Evolutionary conservation across 2,888 invertebrate genomes (phyloP).

Genomic region (Phyllotreta cruciferae): DNA sequence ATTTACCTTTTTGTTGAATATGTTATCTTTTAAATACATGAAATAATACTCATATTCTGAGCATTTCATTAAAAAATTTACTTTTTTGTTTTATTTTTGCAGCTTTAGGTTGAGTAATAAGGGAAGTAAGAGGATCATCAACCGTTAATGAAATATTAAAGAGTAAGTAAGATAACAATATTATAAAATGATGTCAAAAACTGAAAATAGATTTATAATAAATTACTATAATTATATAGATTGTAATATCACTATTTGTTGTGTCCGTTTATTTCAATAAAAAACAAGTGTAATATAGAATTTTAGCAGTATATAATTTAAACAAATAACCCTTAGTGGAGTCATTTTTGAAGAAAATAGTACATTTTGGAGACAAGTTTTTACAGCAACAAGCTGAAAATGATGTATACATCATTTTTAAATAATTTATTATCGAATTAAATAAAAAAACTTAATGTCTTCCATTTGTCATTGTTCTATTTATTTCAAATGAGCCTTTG

Average conservation of each 20-base stretch:
- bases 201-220: slow-evolving; percentile 48
- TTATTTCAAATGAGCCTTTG: too few relatives aligned
- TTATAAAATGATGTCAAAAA: slow-evolving; percentile 45
- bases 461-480: too few relatives aligned
- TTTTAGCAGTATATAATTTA: slow-evolving; percentile 51
- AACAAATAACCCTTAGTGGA: slow-evolving; percentile 23
- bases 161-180: slow-evolving; percentile 37
- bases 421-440: too few relatives aligned
- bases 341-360: slow-evolving; percentile 1
- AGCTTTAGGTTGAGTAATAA: slow-evolving; percentile 58
- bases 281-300: slow-evolving; percentile 56
- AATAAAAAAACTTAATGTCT: too few relatives aligned
- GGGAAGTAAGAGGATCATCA: slow-evolving; percentile 31
- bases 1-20: slow-evolving; percentile 10
- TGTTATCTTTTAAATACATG: slow-evolving; percentile 9
- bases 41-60: slow-evolving; percentile 7
- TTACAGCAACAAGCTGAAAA: too few relatives aligned
- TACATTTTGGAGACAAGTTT: too few relatives aligned
- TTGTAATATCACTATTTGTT: slow-evolving; percentile 58
- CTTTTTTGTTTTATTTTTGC: slow-evolving; percentile 49
- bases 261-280: slow-evolving; percentile 55
- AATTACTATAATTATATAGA: slow-evolving; percentile 55
- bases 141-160: slow-evolving; percentile 31
- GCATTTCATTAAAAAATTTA: slow-evolving; percentile 30
- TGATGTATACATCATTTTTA: too few relatives aligned